Base-by-base conservation (phyloP, 1,140 invertebrate species). In the Tyrophagus putrescentiae region DNA sequence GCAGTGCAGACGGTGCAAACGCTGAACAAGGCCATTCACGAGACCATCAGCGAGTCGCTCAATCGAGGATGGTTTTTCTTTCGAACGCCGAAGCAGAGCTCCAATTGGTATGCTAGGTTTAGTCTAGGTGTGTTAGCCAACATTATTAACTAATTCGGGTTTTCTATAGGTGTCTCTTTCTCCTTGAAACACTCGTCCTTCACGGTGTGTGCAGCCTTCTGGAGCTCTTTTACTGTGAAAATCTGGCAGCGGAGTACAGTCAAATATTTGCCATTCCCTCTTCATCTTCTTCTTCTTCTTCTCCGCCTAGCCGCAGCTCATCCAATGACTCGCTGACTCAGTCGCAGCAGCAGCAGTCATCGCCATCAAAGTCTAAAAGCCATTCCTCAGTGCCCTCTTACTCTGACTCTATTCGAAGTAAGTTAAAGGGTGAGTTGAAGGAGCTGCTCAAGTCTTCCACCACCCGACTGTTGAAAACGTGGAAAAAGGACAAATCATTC, bases 401-500 rank as follows among this genome's bases (percentile, higher is more conserved):
- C 18, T 48, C 45, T 21, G 45, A 48, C 7, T 48, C 45, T 21
- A 48, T 48, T 48, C 45, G 45, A 48, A 7, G 23, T 29, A 48
- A 48, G 31, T 29, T 48, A 13, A 6, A 18, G 7, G 9, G 21
- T 29, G 45, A 48, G 31, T 48, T 48, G 7, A 7, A 7, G 31
- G 45, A 48, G 9, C 45, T 25, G 31, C 18, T 48, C 7, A 6
- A 18, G 7, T 7, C 7, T 25, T 48, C 45, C 7, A 13, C 23
- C 7, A 21, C 7, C 31, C 45, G 45, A 7, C 18, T 48, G 7
- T 25, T 48, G 45, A 48, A 48, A 48, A 6, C 7, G 7, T 48
- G 45, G 45, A 48, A 48, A 48, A 21, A 29, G 23, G 45, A 48
- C 18, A 48, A 48, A 48, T 48, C 45, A 21, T 48, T 48, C 18